phyloP scores from a whole-genome alignment of 2,113 vertebrate genomes.

The Daboia siamensis region DNA sequence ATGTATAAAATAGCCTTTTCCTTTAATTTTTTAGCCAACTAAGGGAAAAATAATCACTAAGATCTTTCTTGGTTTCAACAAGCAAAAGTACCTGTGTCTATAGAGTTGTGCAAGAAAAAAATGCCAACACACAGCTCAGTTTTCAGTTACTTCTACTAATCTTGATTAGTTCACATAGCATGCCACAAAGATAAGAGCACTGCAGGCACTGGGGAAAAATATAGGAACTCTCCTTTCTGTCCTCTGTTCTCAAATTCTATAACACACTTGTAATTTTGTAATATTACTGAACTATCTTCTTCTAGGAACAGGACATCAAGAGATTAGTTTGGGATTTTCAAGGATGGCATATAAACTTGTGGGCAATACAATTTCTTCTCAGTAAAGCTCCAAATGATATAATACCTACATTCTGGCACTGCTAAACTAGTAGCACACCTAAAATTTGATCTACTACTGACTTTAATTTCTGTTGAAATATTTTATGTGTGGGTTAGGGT shows the following conservation, averaged over 20 bases:
- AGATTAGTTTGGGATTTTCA: background rate
- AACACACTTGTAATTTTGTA: background rate
- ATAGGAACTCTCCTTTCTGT: background rate
- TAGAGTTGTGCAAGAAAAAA: background rate
- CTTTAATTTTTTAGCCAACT: background rate
- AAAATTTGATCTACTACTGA: background rate
- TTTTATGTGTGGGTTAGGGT: background rate
- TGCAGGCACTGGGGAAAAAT: background rate
- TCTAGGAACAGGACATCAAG: background rate
- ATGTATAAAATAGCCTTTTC: background rate
- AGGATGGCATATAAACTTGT: background rate
- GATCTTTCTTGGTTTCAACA: background rate
- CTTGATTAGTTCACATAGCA: background rate
- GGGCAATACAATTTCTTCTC: background rate
- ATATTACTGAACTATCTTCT: background rate
- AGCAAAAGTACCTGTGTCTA: background rate
- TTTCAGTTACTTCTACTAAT: background rate
- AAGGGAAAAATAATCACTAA: background rate
- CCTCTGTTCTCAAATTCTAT: background rate
- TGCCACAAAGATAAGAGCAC: background rate
- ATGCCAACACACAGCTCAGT: background rate
- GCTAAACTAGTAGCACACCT: background rate
- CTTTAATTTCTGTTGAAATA: background rate
- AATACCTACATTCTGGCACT: background rate
- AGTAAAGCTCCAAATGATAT: background rate